Evolutionary conservation across 2,113 vertebrate species (phyloP), one percentile per base, ranked within the genome.

Genomic region (Alosa alosa): DNA sequence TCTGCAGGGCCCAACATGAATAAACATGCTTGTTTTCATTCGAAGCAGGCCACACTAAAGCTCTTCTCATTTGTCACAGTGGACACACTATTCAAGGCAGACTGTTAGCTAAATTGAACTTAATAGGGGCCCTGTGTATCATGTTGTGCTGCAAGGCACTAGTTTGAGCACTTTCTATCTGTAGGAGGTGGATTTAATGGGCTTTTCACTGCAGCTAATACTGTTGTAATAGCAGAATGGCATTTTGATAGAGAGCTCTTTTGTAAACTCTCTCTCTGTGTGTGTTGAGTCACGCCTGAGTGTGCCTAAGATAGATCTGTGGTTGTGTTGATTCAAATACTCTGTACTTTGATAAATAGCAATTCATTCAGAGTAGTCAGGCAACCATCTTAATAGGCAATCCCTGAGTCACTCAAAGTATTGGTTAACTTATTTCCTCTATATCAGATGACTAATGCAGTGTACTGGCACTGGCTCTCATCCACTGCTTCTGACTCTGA

Each of bases 221-320:
- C 72, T 39, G 72, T 78, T 78, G 72, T 78, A 78, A 78, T 78
- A 78, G 9, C 31, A 36, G 11, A 78, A 39, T 78, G 72, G 72
- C 72, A 39, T 78, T 78, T 78, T 78, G 72, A 78, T 78, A 78
- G 72, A 78, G 72, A 78, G 36, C 72, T 78, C 72, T 72, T 72
- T 72, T 78, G 72, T 78, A 78, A 78, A 78, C 36, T 31, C 10
- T 39, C n/a, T 72, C n/a, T 72, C n/a, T 72, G n/a, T 72, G 31
- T 78, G 72, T 78, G 72, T 78, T 78, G 72, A 78, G 31, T 78
- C 72, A 78, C 5, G 72, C 3, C 25, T 72, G 25, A 72, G 25
- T 72, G 64, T 72, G 64, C 7, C 10, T 1, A 68, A 25, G 22
- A 68, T n/a, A 25, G 22, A 31, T 10, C 64, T 31, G 11, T 18